A percentile compares a stretch with the other conserved stretches of the same genome.
Conservation (phyloP, 2,888 invertebrate genomes). For the Nasonia oneida region DNA sequence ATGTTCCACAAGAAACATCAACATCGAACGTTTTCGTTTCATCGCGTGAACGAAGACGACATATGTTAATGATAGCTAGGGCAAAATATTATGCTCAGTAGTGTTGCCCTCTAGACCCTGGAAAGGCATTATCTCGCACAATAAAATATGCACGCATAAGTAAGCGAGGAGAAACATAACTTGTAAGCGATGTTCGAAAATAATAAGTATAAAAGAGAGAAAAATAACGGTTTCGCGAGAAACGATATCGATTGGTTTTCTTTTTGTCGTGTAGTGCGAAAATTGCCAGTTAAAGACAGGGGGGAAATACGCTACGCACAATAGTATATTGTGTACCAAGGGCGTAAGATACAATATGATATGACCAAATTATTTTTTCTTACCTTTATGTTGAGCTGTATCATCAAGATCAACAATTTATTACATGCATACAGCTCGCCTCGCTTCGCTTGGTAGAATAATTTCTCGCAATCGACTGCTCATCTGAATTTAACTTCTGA, state of each 20-base stretch:
- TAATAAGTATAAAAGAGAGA: not conserved
- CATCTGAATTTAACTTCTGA: no score
- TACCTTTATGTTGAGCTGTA: no score
- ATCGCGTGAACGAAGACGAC: not conserved
- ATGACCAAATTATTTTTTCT: no score
- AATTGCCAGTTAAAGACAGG: not conserved
- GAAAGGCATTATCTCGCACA: not conserved
- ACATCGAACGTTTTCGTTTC: not conserved
- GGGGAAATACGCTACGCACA: not conserved
- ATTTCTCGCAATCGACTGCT: no score
- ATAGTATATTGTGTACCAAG: no score
- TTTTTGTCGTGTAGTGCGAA: not conserved
- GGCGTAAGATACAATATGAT: no score
- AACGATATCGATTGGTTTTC: not conserved
- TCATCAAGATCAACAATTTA: no score
- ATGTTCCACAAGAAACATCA: not conserved
- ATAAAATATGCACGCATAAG: not conserved
- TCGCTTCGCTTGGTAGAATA: no score
- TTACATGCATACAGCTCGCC: no score
- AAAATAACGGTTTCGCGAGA: not conserved
- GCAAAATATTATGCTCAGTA: not conserved
- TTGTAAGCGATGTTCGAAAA: not conserved
- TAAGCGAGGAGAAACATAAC: not conserved
- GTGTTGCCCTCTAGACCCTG: not conserved
- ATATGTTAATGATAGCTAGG: not conserved